Evolutionary conservation across 1,140 invertebrate genomes (phyloP), one percentile per base, ranked within the genome.

Genomic region (Cryptotermes secundus): DNA sequence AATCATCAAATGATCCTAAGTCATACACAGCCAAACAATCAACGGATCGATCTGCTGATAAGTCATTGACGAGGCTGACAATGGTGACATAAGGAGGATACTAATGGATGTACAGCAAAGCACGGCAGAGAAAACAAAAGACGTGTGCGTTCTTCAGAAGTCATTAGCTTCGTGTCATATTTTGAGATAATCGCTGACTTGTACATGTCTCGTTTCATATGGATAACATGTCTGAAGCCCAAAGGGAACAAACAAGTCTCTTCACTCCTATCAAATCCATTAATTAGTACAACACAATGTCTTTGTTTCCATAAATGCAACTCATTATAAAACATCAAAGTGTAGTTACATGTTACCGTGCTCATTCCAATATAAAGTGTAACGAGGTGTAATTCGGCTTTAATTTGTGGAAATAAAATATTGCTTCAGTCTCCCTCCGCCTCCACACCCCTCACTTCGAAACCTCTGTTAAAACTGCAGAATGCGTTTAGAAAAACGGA

Each of bases 321-420:
- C 59, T 72, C 59, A 72, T 31, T 72, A 72, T 72, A n/a, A 72
- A 19, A 31, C n/a, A 72, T 72, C n/a, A 72, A 72, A n/a, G 26
- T n/a, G 26, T n/a, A n/a, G n/a, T 72, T 72, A 9, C 26, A 72
- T 31, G 59, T 31, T 12, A 14, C 19, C 4, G 59, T 26, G 9
- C 26, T n/a, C 26, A 31, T 31, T 72, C 14, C 26, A 31, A 72
- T 31, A 72, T 26, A 3, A n/a, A n/a, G 59, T 72, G n/a, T 72
- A 72, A 72, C 59, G 59, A 72, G 26, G n/a, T 72, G 59, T 31
- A 72, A 72, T n/a, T n/a, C 12, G 9, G 2, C 59, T n/a, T 7
- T 72, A 72, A 72, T n/a, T 72, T 72, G 59, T 72, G 59, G 26
- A 72, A 72, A 72, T 72, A 72, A 72, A 72, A 72, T 72, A 72